A percentile compares a stretch with the other conserved stretches of the same genome.
Evolutionary conservation across 2,888 invertebrate genomes (phyloP).

Genomic region (Fragum fragum): DNA sequence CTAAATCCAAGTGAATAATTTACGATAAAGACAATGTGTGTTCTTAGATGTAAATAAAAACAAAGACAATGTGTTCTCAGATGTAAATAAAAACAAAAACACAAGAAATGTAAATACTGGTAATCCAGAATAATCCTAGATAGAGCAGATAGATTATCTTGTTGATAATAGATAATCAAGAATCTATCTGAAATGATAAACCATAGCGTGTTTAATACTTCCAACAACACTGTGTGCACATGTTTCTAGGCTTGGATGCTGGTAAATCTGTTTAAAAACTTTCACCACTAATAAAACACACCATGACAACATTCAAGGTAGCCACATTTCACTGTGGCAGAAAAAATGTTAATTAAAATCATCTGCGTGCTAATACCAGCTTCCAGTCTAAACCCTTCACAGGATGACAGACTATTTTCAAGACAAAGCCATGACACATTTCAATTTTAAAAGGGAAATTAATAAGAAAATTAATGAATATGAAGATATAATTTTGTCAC

Average conservation of each 20-base stretch:
- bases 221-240: neutral
- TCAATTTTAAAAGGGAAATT: too few species aligned
- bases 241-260: neutral
- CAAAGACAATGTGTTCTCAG: slow-evolving; percentile 19
- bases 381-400: slow-evolving; percentile 33
- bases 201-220: too few species aligned
- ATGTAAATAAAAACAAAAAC: slow-evolving; percentile 18
- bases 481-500: too few species aligned
- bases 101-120: slow-evolving; percentile 23
- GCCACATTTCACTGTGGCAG: slow-evolving; percentile 29
- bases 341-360: slow-evolving; percentile 55
- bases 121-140: neutral
- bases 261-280: slow-evolving; percentile 17
- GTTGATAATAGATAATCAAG: neutral
- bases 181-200: too few species aligned
- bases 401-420: neutral
- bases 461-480: too few species aligned
- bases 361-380: slow-evolving; percentile 43
- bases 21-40: neutral
- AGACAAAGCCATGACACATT: too few species aligned
- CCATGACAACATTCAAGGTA: slow-evolving; percentile 24
- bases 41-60: slow-evolving; percentile 1
- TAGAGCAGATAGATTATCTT: too few species aligned
- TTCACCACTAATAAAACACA: slow-evolving; percentile 21
- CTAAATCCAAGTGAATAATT: slow-evolving; percentile 13